Evolutionary conservation across 2,888 invertebrate species (phyloP).

Genomic region (Gymnocheta viridis): DNA sequence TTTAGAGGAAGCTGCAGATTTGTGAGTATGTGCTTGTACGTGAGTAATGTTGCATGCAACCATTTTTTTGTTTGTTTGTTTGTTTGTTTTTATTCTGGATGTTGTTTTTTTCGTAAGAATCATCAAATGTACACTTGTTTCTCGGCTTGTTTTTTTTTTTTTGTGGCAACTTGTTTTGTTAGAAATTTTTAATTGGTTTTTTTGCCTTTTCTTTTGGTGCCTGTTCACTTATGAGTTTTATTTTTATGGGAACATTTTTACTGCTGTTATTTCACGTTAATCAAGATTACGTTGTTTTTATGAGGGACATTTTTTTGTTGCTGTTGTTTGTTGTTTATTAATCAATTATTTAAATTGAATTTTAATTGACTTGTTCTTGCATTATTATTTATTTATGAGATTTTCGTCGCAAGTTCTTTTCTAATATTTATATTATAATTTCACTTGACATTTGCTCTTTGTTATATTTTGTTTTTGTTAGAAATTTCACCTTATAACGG

Average conservation of each 20-base stretch:
- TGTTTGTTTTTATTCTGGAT: not conserved
- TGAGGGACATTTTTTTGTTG: not conserved
- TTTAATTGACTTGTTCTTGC: conserved; percentile 37
- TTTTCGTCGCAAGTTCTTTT: conserved; percentile 5
- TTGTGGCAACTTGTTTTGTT: conserved; percentile 50
- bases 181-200: conserved; percentile 52
- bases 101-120: conserved; percentile 48
- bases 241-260: conserved; percentile 36
- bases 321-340: conserved; percentile 14
- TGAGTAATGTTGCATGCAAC: conserved; percentile 32
- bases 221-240: not conserved
- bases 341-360: conserved; percentile 27
- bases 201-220: not conserved
- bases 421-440: conserved; percentile 25
- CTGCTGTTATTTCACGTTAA: conserved; percentile 14
- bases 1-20: conserved; percentile 60
- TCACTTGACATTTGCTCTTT: conserved; percentile 55
- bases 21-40: not conserved
- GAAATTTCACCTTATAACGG: conserved; percentile 53
- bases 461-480: conserved; percentile 26
- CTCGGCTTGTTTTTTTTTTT: conserved; percentile 49
- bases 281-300: conserved; percentile 52
- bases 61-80: not conserved
- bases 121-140: conserved; percentile 63
- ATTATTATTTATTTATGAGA: not conserved